Conservation (phyloP, 2,888 invertebrate species). For the Piscicola geometra region DNA sequence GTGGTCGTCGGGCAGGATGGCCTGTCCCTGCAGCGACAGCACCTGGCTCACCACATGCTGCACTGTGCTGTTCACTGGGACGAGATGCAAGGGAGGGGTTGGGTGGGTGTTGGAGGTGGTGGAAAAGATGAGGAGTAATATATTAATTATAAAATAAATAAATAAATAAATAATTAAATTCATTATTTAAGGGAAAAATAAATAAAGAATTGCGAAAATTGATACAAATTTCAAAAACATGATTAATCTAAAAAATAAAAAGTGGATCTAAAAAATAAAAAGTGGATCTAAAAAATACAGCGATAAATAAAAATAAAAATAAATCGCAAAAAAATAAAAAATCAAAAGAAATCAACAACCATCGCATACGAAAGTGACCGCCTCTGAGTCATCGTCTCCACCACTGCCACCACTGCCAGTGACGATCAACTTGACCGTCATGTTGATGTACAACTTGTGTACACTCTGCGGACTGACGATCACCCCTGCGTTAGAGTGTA, state of each 20-base stretch:
- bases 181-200: too few relatives aligned
- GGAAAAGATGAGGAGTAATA: background rate
- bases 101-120: background rate
- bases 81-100: background rate
- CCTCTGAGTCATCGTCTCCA: constrained; percentile 55
- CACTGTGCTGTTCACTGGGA: constrained; percentile 66
- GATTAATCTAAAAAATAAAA: background rate
- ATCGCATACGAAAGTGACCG: constrained; percentile 85
- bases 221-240: background rate
- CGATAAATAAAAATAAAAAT: too few relatives aligned
- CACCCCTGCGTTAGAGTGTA: constrained; percentile 77
- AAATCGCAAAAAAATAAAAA: background rate
- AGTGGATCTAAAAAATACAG: too few relatives aligned
- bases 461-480: constrained; percentile 81
- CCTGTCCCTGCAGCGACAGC: constrained; percentile 46
- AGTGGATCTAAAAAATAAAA: too few relatives aligned
- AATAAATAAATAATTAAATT: too few relatives aligned
- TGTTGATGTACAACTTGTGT: constrained; percentile 70
- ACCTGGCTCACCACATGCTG: constrained; percentile 57
- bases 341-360: constrained; percentile 61
- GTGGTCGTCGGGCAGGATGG: constrained; percentile 59
- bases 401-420: too few relatives aligned
- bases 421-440: constrained; percentile 83
- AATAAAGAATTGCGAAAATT: too few relatives aligned
- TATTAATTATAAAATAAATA: background rate